Evolutionary conservation across 2,113 vertebrate species (phyloP).

Genomic region (Perca flavescens): DNA sequence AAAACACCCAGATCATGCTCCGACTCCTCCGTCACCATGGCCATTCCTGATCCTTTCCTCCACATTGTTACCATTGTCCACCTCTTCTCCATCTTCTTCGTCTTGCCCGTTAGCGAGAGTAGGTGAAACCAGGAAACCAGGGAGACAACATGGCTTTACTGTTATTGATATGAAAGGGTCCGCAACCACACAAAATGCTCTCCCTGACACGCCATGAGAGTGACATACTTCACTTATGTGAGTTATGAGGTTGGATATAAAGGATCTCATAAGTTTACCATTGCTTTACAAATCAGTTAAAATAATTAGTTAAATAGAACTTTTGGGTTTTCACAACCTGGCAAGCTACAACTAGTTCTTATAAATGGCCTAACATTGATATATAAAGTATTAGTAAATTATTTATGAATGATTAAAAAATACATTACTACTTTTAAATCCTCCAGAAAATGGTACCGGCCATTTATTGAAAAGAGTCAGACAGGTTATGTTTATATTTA

Average conservation of each 20-base stretch:
- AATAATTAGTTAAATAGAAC: no score
- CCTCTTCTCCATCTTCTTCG: slow-evolving; percentile 60
- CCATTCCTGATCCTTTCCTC: slow-evolving; percentile 64
- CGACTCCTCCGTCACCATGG: slow-evolving; percentile 50
- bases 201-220: slow-evolving; percentile 80
- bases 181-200: slow-evolving; percentile 83
- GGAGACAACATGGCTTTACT: slow-evolving; percentile 74
- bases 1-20: slow-evolving; percentile 79
- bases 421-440: no score
- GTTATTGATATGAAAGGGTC: slow-evolving; percentile 70
- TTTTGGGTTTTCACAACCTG: not conserved
- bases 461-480: slow-evolving; percentile 16
- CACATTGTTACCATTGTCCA: slow-evolving; percentile 30
- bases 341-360: not conserved
- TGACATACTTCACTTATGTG: slow-evolving; percentile 77
- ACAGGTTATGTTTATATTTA: slow-evolving; percentile 19
- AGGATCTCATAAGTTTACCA: no score
- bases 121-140: slow-evolving; percentile 75
- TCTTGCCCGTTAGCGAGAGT: slow-evolving; percentile 37
- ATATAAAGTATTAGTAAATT: not conserved
- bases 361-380: not conserved
- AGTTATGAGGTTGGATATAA: no score
- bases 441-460: not conserved
- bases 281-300: no score
- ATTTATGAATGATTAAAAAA: no score